Base-by-base conservation (phyloP, 2,113 vertebrate genomes). In the Lepisosteus osseus region DNA sequence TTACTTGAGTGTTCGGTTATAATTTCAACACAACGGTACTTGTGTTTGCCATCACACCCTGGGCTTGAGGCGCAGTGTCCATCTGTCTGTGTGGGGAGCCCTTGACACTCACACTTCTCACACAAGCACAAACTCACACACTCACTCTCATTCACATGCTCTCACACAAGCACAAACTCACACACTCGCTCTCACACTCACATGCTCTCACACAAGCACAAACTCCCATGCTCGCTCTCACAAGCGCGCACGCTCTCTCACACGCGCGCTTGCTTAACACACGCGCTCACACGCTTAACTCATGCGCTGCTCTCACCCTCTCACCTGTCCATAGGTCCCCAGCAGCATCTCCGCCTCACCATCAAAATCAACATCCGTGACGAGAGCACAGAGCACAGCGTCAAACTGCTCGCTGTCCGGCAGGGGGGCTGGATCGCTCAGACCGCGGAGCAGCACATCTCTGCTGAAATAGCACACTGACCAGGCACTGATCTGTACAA, bases 351-450 rank as follows among this genome's bases (percentile, higher is more conserved):
- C 92, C 71, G 82, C 85, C 41, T 83, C 88, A 3, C 94, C 91
- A 1, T 96, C 95, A 75, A 96, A 92, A 72, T 96, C 92, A 59
- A 96, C 73, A 14, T 97, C 95, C 0, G 93, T 94, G 73, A 95
- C 93, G 9, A 95, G 82, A 54, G 94, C 93, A 54, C 95, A 95
- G 0, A 96, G 89, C 29, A 96, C 86, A 0, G 94, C 95, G 61
- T 97, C 95, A 69, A 90, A 94, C 78, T 93, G 94, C 79, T 96
- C 93, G 0, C 95, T 96, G 63, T 87, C 90, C 0, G 89, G 80
- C 62, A 97, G 89, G 61, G 84, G 90, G 45, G 84, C 69, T 3
- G 93, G 89, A 62, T 83, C 86, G 2, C 85, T 78, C 11, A 96
- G 79, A 3, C 95, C 95, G 1, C 14, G 79, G 55, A 69, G 80